phyloP scores from a whole-genome alignment of 2,888 invertebrate species.

The Nomada goodeniana region DNA sequence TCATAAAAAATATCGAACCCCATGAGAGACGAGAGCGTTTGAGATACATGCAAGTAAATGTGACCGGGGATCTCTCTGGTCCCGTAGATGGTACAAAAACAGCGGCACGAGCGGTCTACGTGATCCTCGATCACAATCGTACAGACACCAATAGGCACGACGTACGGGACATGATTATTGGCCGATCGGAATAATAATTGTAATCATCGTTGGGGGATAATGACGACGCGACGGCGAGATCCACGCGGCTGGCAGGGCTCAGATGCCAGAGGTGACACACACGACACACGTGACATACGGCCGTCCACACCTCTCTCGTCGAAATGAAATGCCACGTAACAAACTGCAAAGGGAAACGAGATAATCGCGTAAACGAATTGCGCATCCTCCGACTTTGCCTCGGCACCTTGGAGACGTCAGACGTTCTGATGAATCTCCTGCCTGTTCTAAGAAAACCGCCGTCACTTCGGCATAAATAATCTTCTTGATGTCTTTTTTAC shows the following conservation, averaged over 20 bases:
- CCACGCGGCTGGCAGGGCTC: constrained; percentile 19
- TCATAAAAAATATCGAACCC: neutral
- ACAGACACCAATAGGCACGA: constrained; percentile 68
- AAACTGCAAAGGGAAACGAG: constrained; percentile 41
- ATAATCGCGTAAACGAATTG: constrained; percentile 42
- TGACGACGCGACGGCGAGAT: constrained; percentile 65
- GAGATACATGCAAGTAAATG: too few relatives aligned
- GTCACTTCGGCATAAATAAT: too few relatives aligned
- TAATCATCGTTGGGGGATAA: constrained; percentile 78
- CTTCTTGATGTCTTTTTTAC: too few relatives aligned
- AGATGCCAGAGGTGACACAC: constrained; percentile 74
- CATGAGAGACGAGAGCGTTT: too few relatives aligned
- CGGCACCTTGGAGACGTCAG: neutral
- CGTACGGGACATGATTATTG: constrained; percentile 81
- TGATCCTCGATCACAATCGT: constrained; percentile 76
- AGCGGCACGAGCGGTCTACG: constrained; percentile 69
- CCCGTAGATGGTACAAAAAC: constrained; percentile 54
- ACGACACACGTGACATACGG: constrained; percentile 55
- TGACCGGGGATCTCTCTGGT: neutral
- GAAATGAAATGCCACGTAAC: constrained; percentile 52
- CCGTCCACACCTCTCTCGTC: constrained; percentile 55
- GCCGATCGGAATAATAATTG: constrained; percentile 81
- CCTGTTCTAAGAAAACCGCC: neutral
- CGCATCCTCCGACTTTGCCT: constrained; percentile 9
- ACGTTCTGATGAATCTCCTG: constrained; percentile 9